Evolutionary conservation across 2,113 vertebrate genomes (phyloP), one percentile per base, ranked within the genome.

Genomic region (Ceyx margarethae): DNA sequence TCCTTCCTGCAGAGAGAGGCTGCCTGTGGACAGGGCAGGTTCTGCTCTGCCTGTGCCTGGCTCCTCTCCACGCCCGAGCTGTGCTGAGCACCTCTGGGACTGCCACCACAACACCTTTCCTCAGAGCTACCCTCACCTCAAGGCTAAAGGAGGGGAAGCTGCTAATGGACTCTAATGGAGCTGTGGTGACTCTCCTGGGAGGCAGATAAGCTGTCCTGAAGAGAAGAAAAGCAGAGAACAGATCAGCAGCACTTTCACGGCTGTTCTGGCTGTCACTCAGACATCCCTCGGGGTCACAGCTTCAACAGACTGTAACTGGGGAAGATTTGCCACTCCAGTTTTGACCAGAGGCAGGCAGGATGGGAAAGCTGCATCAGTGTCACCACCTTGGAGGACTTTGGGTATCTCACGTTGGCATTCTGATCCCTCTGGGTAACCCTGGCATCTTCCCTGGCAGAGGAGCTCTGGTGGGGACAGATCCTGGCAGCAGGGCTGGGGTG

Each of bases 151-250:
- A 29, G 48, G 12, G 80, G 73, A 54, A 90, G 93, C 69, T 78
- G 92, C 90, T 93, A 86, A 95, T 92, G 94, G 94, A 45, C 67
- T 50, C 58, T 91, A 79, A 87, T 81, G 90, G 90, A 84, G 77
- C 20, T 10, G 80, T 1, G 46, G 61, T 1, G n/a, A 48, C 16
- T 29, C 91, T 81, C 88, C 76, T 7, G 81, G 93, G 95, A 65
- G 45, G 75, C 81, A 23, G 33, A 67, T 4, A 17, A 37, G 74
- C 72, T 58, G 87, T 35, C 91, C 73, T 23, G 75, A 2, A 13
- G 69, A 68, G 54, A 35, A 60, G 17, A 54, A 66, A 83, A 62
- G 87, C 48, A 2, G 26, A 0, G 0, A 33, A 1, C 22, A 4
- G 64, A 51, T 81, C 85, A 0, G 48, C n/a, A 7, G 40, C 90